phyloP scores from a whole-genome alignment of 2,888 invertebrate genomes.

The Cataglyphis livida region DNA sequence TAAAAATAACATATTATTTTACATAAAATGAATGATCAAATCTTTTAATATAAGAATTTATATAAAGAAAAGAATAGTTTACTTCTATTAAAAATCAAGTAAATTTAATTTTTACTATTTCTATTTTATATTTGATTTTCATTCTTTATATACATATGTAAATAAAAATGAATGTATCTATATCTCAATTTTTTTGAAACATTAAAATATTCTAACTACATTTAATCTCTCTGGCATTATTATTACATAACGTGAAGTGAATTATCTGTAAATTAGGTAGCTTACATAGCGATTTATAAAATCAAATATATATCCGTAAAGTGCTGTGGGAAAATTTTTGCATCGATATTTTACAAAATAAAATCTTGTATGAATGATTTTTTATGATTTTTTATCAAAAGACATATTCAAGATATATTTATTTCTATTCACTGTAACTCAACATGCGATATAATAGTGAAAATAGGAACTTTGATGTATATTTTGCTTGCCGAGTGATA shows the following conservation, averaged over 20 bases:
- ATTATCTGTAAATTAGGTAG: not conserved
- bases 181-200: no score
- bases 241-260: not conserved
- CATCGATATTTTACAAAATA: not conserved
- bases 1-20: not conserved
- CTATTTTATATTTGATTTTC: not conserved
- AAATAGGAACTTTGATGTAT: not conserved
- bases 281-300: not conserved
- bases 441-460: not conserved
- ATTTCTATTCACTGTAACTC: not conserved
- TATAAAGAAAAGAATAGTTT: not conserved
- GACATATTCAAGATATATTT: not conserved
- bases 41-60: not conserved
- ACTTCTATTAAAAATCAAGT: not conserved
- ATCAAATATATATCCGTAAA: not conserved
- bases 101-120: not conserved
- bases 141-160: no score
- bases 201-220: no score
- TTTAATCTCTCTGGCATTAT: no score
- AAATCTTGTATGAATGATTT: not conserved
- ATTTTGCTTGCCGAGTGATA: constrained; percentile 16
- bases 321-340: not conserved
- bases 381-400: not conserved
- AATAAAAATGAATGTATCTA: no score
- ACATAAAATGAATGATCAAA: not conserved